Evolutionary conservation across 2,113 vertebrate species (phyloP).

Genomic region (Periophthalmus modestus): DNA sequence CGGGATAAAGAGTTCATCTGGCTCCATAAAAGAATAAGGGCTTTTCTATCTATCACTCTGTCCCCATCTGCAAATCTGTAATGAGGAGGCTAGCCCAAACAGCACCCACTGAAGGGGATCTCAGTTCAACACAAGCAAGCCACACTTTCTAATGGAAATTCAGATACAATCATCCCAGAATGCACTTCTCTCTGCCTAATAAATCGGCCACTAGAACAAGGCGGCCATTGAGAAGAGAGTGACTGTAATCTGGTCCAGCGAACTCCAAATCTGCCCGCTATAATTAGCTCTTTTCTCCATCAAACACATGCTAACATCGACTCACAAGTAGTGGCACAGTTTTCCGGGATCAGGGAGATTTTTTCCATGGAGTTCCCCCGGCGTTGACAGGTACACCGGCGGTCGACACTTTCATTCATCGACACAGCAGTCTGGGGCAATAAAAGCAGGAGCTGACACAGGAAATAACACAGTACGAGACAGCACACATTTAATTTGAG

Average conservation of each 20-base stretch:
- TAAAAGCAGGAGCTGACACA: constrained; percentile 23
- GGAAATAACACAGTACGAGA: constrained; percentile 21
- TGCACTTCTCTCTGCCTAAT: constrained; percentile 75
- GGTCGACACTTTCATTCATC: constrained; percentile 42
- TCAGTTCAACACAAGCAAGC: constrained; percentile 64
- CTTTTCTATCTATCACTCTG: constrained; percentile 52
- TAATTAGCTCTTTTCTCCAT: constrained; percentile 78
- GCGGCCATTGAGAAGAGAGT: constrained; percentile 74
- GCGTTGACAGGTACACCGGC: constrained; percentile 39
- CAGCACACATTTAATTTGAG: constrained; percentile 27
- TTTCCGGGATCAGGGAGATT: constrained; percentile 30
- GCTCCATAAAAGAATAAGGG: constrained; percentile 37
- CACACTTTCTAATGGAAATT: constrained; percentile 81
- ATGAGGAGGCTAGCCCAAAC: constrained; percentile 50
- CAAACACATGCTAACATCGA: constrained; percentile 67
- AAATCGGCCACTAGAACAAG: constrained; percentile 78
- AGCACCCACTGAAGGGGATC: constrained; percentile 59
- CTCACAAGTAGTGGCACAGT: constrained; percentile 49
- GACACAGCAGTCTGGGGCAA: constrained; percentile 10
- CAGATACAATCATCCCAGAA: constrained; percentile 79
- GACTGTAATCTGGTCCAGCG: constrained; percentile 75
- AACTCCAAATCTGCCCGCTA: constrained; percentile 74
- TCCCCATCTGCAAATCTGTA: constrained; percentile 57
- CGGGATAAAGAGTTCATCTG: constrained; percentile 33
- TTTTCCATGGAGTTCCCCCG: constrained; percentile 26